phyloP scores from a whole-genome alignment of 1,140 invertebrate species.

The Linepithema humile region DNA sequence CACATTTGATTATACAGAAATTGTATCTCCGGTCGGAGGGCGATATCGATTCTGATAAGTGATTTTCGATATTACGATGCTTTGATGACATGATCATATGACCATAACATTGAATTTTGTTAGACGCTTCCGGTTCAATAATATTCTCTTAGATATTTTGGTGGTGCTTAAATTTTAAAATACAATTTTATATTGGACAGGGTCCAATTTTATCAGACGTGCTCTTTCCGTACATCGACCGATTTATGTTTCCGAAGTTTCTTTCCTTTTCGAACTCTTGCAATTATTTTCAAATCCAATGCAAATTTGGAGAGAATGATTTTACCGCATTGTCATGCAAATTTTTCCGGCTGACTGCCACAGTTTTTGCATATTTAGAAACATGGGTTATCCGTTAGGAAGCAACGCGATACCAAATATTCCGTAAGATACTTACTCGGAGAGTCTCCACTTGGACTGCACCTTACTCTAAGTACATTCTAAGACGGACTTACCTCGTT shows the following conservation, averaged over 20 bases:
- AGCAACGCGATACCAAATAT: neutral
- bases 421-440: constrained; percentile 11
- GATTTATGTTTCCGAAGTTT: neutral
- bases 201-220: neutral
- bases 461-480: constrained; percentile 45
- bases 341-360: neutral
- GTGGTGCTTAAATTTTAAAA: no score
- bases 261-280: neutral
- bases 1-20: neutral
- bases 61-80: neutral
- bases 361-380: neutral
- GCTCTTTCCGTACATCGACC: neutral
- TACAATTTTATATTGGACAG: no score
- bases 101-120: neutral
- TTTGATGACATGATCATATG: neutral
- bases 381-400: neutral
- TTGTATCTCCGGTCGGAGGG: neutral
- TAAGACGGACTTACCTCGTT: constrained; percentile 52
- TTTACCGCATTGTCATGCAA: neutral
- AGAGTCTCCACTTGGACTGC: constrained; percentile 1
- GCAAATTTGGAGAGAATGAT: neutral
- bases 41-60: neutral
- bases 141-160: neutral
- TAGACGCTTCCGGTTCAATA: neutral
- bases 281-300: neutral